These are phyloP conservation scores for Corbicula japonica DNA, from an alignment of 2,888 invertebrate species.

Conservation along the genomic window DNA sequence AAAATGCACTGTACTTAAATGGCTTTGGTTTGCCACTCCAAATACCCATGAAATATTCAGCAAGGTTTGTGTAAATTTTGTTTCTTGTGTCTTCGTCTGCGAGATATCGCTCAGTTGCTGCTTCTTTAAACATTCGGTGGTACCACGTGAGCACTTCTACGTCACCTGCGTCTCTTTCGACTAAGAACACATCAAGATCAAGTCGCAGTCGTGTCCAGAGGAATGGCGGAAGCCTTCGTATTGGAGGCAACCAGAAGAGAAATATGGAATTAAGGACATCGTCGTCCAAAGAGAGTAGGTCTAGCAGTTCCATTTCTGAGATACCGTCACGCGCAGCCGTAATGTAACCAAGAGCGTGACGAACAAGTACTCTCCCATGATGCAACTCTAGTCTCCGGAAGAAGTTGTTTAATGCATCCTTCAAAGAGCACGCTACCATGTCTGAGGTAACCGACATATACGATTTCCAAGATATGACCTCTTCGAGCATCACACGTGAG, in stretches of 20 bases:
- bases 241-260: constrained; percentile 80
- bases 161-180: constrained; percentile 74
- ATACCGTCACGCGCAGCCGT: constrained; percentile 76
- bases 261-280: constrained; percentile 78
- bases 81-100: constrained; percentile 48
- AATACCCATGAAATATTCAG: constrained; percentile 80
- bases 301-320: constrained; percentile 78
- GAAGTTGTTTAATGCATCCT: constrained; percentile 78
- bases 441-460: constrained; percentile 65
- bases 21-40: constrained; percentile 81
- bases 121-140: constrained; percentile 80
- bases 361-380: constrained; percentile 75
- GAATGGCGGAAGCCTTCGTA: constrained; percentile 80
- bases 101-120: constrained; percentile 73
- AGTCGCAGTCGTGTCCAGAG: constrained; percentile 78
- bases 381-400: constrained; percentile 76
- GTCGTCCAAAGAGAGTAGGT: constrained; percentile 80
- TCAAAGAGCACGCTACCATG: constrained; percentile 71
- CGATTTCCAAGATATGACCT: constrained; percentile 76
- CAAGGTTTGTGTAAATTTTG: constrained; percentile 77
- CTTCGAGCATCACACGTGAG: constrained; percentile 76
- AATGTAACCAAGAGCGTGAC: constrained; percentile 76
- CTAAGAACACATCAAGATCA: constrained; percentile 76
- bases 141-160: constrained; percentile 80
- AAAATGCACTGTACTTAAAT: constrained; percentile 70